A percentile compares a stretch with the other conserved stretches of the same genome.
Evolutionary conservation across 2,888 invertebrate species (phyloP).

Genomic region (Drosophila vallismaia): DNA sequence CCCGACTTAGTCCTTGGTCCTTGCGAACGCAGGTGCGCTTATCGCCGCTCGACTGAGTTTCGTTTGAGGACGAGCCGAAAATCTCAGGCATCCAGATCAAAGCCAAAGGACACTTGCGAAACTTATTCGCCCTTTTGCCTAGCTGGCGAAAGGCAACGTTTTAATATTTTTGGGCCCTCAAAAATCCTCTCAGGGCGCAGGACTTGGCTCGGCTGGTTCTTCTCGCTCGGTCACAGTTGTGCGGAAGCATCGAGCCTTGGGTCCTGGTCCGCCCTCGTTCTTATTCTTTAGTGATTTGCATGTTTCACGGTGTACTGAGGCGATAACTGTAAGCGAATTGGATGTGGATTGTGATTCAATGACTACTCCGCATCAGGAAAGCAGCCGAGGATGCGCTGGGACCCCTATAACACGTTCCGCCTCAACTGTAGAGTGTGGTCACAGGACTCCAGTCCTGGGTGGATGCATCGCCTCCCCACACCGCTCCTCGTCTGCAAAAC

Average conservation of each 20-base stretch:
- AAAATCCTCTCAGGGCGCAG: slow-evolving; percentile 58
- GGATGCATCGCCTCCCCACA: neutral
- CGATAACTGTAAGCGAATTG: slow-evolving; percentile 23
- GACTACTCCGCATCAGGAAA: slow-evolving; percentile 6
- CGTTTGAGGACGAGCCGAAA: slow-evolving; percentile 76
- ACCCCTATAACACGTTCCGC: neutral
- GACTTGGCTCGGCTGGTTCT: slow-evolving; percentile 13
- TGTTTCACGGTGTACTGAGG: slow-evolving; percentile 45
- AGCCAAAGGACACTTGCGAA: slow-evolving; percentile 56
- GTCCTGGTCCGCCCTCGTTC: slow-evolving; percentile 16
- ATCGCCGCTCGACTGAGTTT: slow-evolving; percentile 80
- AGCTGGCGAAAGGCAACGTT: slow-evolving; percentile 67
- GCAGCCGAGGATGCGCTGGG: slow-evolving; percentile 14
- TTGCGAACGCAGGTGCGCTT: slow-evolving; percentile 82
- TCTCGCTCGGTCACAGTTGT: slow-evolving; percentile 73
- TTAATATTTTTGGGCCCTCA: slow-evolving; percentile 68
- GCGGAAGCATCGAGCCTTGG: slow-evolving; percentile 54
- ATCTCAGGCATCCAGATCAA: slow-evolving; percentile 75
- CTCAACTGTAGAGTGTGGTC: slow-evolving; percentile 4
- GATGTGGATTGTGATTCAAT: slow-evolving; percentile 8
- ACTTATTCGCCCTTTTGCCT: slow-evolving; percentile 9
- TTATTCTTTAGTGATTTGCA: slow-evolving; percentile 39
- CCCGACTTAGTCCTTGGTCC: slow-evolving; percentile 41
- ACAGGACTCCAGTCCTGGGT: slow-evolving; percentile 13
- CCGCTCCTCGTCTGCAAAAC: slow-evolving; percentile 69